Percentiles rank a stretch among this genome's conserved stretches.
Conservation (phyloP, 2,113 vertebrate genomes). For the Notothenia rossii region DNA sequence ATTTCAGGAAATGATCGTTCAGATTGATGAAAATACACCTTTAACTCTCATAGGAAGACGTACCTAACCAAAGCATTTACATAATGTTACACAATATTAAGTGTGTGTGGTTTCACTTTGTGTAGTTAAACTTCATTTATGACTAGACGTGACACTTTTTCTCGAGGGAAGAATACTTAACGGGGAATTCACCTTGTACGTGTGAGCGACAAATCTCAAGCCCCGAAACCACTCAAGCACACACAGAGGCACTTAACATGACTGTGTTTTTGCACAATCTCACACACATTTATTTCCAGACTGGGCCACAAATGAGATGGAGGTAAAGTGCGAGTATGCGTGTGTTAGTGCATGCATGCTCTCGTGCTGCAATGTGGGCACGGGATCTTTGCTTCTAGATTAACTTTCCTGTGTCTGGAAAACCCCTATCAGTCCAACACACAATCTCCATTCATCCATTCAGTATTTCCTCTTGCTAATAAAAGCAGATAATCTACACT, state of each 20-base stretch:
- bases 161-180: constrained; percentile 1
- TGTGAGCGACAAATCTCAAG: constrained; percentile 15
- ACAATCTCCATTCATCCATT: constrained; percentile 65
- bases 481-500: constrained; percentile 64
- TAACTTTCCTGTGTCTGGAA: constrained; percentile 75
- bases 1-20: constrained; percentile 5
- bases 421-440: constrained; percentile 74
- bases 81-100: constrained; percentile 32
- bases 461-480: constrained; percentile 74
- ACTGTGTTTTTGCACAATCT: constrained; percentile 36
- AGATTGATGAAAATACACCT: constrained; percentile 13
- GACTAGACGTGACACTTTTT: constrained; percentile 39
- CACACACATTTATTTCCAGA: constrained; percentile 59
- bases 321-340: constrained; percentile 21
- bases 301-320: neutral
- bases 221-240: constrained; percentile 33
- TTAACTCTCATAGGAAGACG: constrained; percentile 9
- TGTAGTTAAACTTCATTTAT: constrained; percentile 25
- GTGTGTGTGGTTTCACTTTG: constrained; percentile 37
- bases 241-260: constrained; percentile 13
- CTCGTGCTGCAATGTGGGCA: constrained; percentile 57
- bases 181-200: constrained; percentile 55
- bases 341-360: constrained; percentile 3
- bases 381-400: constrained; percentile 68
- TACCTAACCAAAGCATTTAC: constrained; percentile 26